Conservation (phyloP, 2,113 vertebrate genomes). For the Chascanopsetta lugubris region DNA sequence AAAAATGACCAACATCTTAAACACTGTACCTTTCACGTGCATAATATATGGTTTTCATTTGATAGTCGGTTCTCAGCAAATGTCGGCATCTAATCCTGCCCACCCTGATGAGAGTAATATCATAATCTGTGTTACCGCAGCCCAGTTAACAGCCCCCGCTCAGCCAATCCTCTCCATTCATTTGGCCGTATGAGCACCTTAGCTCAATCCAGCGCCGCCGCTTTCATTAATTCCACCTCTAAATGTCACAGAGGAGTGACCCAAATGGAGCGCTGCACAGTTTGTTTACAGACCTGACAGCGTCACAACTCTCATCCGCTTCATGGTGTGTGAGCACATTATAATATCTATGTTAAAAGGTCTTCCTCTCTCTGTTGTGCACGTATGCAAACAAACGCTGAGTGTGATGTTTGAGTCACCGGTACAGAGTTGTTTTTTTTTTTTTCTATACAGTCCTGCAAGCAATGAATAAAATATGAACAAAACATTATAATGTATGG, state of each 20-base stretch:
- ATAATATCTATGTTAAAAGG: conserved; percentile 55
- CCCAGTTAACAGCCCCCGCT: not conserved
- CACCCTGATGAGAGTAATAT: conserved; percentile 7
- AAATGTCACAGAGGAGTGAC: conserved; percentile 50
- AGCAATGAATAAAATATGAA: conserved; percentile 36
- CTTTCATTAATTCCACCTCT: conserved; percentile 23
- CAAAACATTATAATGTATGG: conserved; percentile 22
- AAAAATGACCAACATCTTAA: too few relatives aligned
- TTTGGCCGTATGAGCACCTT: conserved; percentile 15
- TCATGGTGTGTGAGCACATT: conserved; percentile 50
- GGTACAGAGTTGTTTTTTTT: not conserved
- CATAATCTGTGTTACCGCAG: conserved; percentile 1
- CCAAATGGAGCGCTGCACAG: conserved; percentile 32
- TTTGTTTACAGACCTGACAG: conserved; percentile 51
- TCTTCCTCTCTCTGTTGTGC: conserved; percentile 1
- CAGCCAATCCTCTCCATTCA: conserved; percentile 4
- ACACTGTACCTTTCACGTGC: too few relatives aligned
- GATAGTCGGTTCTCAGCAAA: conserved; percentile 22
- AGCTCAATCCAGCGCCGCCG: not conserved
- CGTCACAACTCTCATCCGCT: conserved; percentile 47
- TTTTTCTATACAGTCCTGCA: conserved; percentile 6
- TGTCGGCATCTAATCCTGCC: conserved; percentile 4
- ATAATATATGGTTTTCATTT: conserved; percentile 25
- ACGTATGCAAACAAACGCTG: conserved; percentile 25
- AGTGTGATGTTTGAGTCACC: conserved; percentile 2